Evolutionary conservation across 2,797 vertebrate species (phyloP).

Genomic region (Alcedo atthis): DNA sequence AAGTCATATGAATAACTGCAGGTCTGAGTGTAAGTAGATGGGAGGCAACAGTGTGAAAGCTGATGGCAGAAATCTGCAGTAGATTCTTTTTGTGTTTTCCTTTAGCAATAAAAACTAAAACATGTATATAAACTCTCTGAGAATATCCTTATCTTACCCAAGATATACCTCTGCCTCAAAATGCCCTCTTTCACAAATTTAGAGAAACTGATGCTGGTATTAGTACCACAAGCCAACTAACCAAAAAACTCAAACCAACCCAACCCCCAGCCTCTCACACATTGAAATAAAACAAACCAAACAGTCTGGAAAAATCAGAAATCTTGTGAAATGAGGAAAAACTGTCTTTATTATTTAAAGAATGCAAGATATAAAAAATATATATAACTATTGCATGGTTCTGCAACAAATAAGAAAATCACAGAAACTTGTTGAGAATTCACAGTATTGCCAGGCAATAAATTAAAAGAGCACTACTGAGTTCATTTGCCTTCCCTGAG

Average conservation of each 20-base stretch:
- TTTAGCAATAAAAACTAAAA: neutral
- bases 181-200: neutral
- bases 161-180: neutral
- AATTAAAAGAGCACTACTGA: slow-evolving; percentile 58
- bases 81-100: neutral
- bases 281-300: neutral
- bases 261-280: neutral
- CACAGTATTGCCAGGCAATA: slow-evolving; percentile 3
- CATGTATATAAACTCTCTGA: rapidly evolving
- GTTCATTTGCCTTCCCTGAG: slow-evolving; percentile 58
- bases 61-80: neutral
- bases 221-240: neutral
- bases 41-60: neutral
- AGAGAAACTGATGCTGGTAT: neutral
- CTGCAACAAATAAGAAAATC: neutral
- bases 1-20: neutral
- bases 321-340: slow-evolving; percentile 1
- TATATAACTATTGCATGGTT: neutral
- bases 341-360: neutral
- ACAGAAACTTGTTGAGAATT: slow-evolving; percentile 38
- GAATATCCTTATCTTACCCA: neutral
- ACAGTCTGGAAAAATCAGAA: slow-evolving; percentile 14
- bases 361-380: neutral
- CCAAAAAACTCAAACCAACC: neutral
- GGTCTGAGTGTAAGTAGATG: neutral